These are phyloP conservation scores for Bolinopsis microptera DNA, from an alignment of 37 sponge, comb jelly and placozoan species.

Conservation along the genomic window DNA sequence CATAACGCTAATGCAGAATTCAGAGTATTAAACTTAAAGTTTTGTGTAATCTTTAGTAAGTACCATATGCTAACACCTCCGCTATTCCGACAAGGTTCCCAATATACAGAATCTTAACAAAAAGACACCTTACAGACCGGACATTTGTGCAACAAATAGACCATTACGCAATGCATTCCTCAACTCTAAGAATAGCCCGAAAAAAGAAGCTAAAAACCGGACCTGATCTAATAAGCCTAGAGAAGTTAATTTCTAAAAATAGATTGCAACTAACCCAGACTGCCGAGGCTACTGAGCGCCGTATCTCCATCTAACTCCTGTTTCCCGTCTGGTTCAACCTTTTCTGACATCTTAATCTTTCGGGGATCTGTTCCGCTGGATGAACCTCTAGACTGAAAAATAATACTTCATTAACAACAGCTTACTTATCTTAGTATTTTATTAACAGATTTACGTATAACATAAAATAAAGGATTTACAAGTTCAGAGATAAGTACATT, in stretches of 20 bases:
- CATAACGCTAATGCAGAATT: no score
- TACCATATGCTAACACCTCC: background rate
- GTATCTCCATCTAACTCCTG: background rate
- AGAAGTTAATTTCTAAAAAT: background rate
- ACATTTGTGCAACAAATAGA: background rate
- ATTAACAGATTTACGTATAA: no score
- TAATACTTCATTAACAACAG: no score
- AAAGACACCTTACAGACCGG: background rate
- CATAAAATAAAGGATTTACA: no score
- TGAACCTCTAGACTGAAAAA: background rate
- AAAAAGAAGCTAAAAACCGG: background rate
- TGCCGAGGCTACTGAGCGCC: conserved; percentile 35
- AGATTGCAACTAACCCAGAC: conserved; percentile 13
- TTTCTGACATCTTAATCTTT: background rate
- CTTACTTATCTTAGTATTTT: no score
- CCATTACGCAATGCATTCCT: background rate
- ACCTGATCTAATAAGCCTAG: background rate
- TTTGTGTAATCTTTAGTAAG: no score
- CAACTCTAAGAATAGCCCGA: background rate
- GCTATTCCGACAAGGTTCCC: background rate
- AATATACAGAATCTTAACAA: background rate
- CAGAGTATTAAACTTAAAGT: no score
- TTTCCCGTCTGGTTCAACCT: background rate
- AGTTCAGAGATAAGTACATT: no score
- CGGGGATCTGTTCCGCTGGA: background rate